These are phyloP conservation scores for Eupelmus urozonus DNA, from an alignment of 2,888 invertebrate genomes.

Conservation along the genomic window DNA sequence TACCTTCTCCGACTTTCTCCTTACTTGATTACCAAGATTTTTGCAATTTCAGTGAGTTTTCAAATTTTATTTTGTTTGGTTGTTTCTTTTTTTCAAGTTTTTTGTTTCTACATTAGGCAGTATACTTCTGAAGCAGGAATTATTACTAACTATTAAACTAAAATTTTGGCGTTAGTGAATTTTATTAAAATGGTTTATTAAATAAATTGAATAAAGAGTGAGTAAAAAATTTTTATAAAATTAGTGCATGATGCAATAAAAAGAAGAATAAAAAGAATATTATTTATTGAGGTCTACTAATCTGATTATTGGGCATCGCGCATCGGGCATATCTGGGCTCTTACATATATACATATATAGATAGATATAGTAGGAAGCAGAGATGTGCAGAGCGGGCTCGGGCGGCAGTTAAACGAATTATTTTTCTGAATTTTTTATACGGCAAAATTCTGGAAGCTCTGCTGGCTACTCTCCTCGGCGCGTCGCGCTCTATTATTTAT, in stretches of 20 bases:
- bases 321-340: too few relatives aligned
- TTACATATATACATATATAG: too few relatives aligned
- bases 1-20: not conserved
- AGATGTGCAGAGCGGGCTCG: too few relatives aligned
- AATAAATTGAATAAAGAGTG: too few relatives aligned
- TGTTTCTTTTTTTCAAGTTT: not conserved
- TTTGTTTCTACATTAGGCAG: not conserved
- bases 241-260: too few relatives aligned
- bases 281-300: slow-evolving; percentile 49
- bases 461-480: not conserved
- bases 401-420: slow-evolving; percentile 36
- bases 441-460: slow-evolving; percentile 27
- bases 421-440: slow-evolving; percentile 49
- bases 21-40: not conserved
- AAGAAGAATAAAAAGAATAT: not conserved
- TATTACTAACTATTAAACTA: not conserved
- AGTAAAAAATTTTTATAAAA: too few relatives aligned
- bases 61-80: not conserved
- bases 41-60: too few relatives aligned
- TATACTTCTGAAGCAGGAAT: not conserved
- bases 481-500: slow-evolving; percentile 55
- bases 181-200: too few relatives aligned
- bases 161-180: not conserved
- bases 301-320: too few relatives aligned
- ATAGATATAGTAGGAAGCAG: too few relatives aligned